Conservation (phyloP, 92 coral and sea anemone genomes). For the Porites cylindrica region DNA sequence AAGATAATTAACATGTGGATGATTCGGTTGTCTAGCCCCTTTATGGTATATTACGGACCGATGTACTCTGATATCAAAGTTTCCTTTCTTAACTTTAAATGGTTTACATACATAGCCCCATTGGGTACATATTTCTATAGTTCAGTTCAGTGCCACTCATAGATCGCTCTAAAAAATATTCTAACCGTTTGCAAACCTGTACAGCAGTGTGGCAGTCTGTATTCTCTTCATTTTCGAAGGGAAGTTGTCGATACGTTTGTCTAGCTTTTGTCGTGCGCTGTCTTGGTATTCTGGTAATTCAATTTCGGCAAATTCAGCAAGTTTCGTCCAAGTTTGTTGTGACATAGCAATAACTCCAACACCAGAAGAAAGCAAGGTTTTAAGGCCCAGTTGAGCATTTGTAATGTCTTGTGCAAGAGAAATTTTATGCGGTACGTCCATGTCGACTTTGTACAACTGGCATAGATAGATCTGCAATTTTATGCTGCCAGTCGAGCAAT, state of each 20-base stretch:
- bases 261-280: constrained; percentile 22
- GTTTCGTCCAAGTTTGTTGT: constrained; percentile 15
- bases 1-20: no score
- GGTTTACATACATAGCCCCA: no score
- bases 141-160: no score
- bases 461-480: constrained; percentile 29
- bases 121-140: no score
- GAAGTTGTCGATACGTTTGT: neutral
- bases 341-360: constrained; percentile 26
- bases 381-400: constrained; percentile 18
- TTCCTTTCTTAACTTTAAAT: no score
- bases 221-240: neutral
- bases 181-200: neutral
- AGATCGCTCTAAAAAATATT: no score
- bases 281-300: constrained; percentile 10
- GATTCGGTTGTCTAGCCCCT: no score
- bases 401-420: constrained; percentile 1
- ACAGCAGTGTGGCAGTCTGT: neutral
- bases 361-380: constrained; percentile 2
- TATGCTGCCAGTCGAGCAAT: constrained; percentile 14
- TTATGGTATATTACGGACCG: no score
- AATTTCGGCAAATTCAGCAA: constrained; percentile 25
- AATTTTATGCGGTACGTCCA: neutral
- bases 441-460: constrained; percentile 41
- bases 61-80: no score